phyloP scores from a whole-genome alignment of 2,797 vertebrate genomes.

The Denticeps clupeoides region DNA sequence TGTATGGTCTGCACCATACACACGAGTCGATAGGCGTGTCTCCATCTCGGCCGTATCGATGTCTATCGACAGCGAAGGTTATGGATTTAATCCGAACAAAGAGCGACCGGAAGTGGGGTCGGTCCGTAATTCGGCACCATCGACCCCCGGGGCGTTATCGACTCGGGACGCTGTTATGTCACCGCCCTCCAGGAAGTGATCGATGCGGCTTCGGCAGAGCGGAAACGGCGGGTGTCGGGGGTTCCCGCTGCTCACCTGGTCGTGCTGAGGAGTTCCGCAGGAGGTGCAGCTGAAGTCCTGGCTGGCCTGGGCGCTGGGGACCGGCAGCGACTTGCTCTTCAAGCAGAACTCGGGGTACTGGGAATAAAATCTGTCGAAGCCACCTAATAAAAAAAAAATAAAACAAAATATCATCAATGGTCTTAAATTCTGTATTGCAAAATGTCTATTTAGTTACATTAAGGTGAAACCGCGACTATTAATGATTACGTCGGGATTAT shows the following conservation, averaged over 20 bases:
- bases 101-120: too few relatives aligned
- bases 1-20: too few relatives aligned
- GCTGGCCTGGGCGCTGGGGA: slow-evolving; percentile 49
- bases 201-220: slow-evolving; percentile 39
- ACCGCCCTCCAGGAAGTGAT: slow-evolving; percentile 56
- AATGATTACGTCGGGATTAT: too few relatives aligned
- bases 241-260: slow-evolving; percentile 51
- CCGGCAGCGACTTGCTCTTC: slow-evolving; percentile 56
- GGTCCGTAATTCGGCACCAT: too few relatives aligned
- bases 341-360: slow-evolving; percentile 67
- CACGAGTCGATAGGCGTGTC: too few relatives aligned
- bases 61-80: too few relatives aligned
- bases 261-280: slow-evolving; percentile 62
- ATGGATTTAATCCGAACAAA: too few relatives aligned
- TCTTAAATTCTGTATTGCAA: too few relatives aligned
- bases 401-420: too few relatives aligned
- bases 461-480: too few relatives aligned
- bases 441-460: too few relatives aligned
- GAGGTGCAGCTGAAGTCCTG: slow-evolving; percentile 55
- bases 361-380: slow-evolving; percentile 61
- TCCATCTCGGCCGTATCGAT: too few relatives aligned
- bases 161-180: slow-evolving; percentile 45
- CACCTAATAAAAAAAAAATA: slow-evolving; percentile 45
- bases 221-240: slow-evolving; percentile 18
- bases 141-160: slow-evolving; percentile 41